Conservation (phyloP, 2,888 invertebrate species). For the Phaedon cochleariae region DNA sequence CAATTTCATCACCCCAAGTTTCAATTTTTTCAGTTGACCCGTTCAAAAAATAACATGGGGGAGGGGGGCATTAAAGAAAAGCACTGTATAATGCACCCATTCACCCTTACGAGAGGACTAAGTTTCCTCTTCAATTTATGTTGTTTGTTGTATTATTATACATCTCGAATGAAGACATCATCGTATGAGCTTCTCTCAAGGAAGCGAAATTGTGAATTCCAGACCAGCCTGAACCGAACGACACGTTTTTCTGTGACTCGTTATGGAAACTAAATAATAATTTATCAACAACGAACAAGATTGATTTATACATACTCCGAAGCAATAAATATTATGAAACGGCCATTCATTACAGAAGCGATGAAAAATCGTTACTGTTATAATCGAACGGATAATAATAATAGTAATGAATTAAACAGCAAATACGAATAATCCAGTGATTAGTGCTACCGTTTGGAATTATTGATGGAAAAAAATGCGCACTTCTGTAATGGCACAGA, state of each 20-base stretch:
- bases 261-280: constrained; percentile 27
- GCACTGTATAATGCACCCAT: too few relatives aligned
- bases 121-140: too few relatives aligned
- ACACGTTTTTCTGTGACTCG: constrained; percentile 24
- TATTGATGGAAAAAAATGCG: background rate
- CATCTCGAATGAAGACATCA: constrained; percentile 17
- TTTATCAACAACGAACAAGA: constrained; percentile 21
- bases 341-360: constrained; percentile 6
- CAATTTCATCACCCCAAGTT: too few relatives aligned
- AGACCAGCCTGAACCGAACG: constrained; percentile 9
- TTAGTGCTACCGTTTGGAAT: background rate
- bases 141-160: too few relatives aligned
- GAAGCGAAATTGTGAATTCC: constrained; percentile 21
- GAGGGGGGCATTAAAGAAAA: too few relatives aligned
- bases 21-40: too few relatives aligned
- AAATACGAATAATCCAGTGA: too few relatives aligned
- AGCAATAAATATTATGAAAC: constrained; percentile 21
- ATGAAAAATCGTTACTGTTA: constrained; percentile 19
- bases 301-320: constrained; percentile 20
- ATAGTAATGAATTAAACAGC: too few relatives aligned
- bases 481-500: background rate
- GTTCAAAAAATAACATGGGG: too few relatives aligned
- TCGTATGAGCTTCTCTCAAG: constrained; percentile 2
- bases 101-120: too few relatives aligned
- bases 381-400: constrained; percentile 16